Base-by-base conservation (phyloP, 2,888 invertebrate species). In the Brachypterus glaber region DNA sequence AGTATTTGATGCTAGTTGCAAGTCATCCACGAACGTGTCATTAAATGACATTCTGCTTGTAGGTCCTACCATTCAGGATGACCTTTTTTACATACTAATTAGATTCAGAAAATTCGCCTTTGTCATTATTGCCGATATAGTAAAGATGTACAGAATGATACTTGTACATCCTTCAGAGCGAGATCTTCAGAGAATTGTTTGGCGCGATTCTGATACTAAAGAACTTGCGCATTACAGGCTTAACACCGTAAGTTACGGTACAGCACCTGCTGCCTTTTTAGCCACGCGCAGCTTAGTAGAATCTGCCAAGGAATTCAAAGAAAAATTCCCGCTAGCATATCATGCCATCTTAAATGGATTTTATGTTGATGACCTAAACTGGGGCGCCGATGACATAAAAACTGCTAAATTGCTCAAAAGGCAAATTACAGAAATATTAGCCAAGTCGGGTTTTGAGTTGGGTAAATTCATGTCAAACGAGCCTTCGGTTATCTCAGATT, bases 1-100 rank as follows among this genome's bases (percentile, higher is more conserved):
- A n/a, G n/a, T n/a, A n/a, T n/a, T 39, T 15, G 11, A 25, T 4
- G 17, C 33, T 51, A 64, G 61, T 68, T 71, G 67, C 66, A 68
- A 68, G 67, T 14, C 29, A 14, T 11, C 12, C 9, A 35, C 11
- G 15, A 35, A 35, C 2, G 5, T 25, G 2, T 40, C 21, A 39
- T 14, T 35, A 12, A 39, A 39, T 30, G 39, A 39, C 12, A 29
- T 25, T 30, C 30, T 29, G 13, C 13, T 39, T 5, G 39, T 35
- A 11, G 39, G 39, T 9, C 39, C 39, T 3, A 29, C 18, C 9
- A 34, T 35, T 11, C 39, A 39, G 35, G 21, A 30, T 11, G 34
- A 33, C 13, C 2, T 39, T 2, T 35, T 39, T n/a, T 12, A 9
- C 1, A 21, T 39, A 1, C 8, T 39, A 2, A 14, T 26, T 5